phyloP scores from a whole-genome alignment of 2,888 invertebrate genomes.

The Liopterus haemorrhoidalis region DNA sequence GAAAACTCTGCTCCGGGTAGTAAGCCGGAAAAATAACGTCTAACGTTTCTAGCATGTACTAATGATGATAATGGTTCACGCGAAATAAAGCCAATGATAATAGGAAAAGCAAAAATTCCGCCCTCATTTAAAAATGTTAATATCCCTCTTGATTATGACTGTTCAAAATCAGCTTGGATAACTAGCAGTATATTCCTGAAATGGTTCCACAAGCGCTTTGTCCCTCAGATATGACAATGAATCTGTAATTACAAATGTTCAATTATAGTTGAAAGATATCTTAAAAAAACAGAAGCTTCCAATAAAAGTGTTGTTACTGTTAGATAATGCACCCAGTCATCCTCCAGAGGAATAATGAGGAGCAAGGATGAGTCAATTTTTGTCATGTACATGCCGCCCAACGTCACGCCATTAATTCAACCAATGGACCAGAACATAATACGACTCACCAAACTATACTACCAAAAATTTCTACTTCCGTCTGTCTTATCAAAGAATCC shows the following conservation, averaged over 20 bases:
- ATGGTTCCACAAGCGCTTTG: constrained; percentile 10
- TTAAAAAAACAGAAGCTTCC: neutral
- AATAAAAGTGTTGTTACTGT: constrained; percentile 10
- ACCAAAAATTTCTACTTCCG: neutral
- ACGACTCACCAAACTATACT: constrained; percentile 1
- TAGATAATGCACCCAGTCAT: constrained; percentile 6
- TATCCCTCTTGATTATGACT: constrained; percentile 7
- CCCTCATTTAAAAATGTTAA: constrained; percentile 19
- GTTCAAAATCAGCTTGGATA: constrained; percentile 4
- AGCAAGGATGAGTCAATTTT: neutral
- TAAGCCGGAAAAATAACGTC: constrained; percentile 8
- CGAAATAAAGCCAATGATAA: neutral
- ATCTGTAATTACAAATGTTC: constrained; percentile 5
- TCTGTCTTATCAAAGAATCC: constrained; percentile 12
- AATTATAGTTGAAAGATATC: constrained; percentile 1
- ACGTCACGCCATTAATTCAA: constrained; percentile 2
- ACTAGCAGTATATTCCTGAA: constrained; percentile 9
- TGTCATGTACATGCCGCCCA: constrained; percentile 1
- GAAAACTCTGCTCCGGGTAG: constrained; percentile 7
- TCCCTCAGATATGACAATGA: constrained; percentile 7
- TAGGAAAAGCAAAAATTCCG: constrained; percentile 3
- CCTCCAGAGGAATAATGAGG: constrained; percentile 1
- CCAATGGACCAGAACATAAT: constrained; percentile 5
- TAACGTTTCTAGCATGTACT: constrained; percentile 1
- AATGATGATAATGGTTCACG: neutral